phyloP scores from a whole-genome alignment of 2,888 invertebrate species.

The Acleris literana region DNA sequence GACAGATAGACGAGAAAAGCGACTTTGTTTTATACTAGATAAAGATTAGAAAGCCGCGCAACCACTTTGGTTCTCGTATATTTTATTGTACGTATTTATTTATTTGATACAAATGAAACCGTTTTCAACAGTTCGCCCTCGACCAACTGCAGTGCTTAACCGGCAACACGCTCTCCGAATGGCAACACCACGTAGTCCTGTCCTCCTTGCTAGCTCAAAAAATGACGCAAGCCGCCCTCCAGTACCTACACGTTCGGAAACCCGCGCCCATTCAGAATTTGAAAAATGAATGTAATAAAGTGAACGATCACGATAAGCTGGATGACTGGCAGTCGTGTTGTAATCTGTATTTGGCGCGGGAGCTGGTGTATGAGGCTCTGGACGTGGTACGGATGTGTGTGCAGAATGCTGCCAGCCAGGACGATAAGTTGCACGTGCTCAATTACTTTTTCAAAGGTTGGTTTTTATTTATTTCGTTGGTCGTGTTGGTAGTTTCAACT shows the following conservation, averaged over 20 bases:
- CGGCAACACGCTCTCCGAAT: slow-evolving; percentile 83
- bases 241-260: slow-evolving; percentile 86
- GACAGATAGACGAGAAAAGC: too few species aligned
- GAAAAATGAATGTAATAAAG: slow-evolving; percentile 55
- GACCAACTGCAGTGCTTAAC: slow-evolving; percentile 86
- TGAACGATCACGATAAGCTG: slow-evolving; percentile 63
- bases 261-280: slow-evolving; percentile 79
- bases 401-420: slow-evolving; percentile 60
- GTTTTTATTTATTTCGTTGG: slow-evolving; percentile 36
- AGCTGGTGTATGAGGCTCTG: slow-evolving; percentile 86
- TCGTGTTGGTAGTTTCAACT: too few species aligned
- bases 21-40: too few species aligned
- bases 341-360: slow-evolving; percentile 85
- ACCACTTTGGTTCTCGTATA: too few species aligned
- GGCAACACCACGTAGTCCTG: slow-evolving; percentile 89
- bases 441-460: slow-evolving; percentile 86
- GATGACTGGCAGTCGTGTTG: slow-evolving; percentile 82
- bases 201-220: slow-evolving; percentile 86
- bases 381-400: slow-evolving; percentile 85
- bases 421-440: slow-evolving; percentile 76
- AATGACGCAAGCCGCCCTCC: slow-evolving; percentile 87
- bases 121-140: slow-evolving; percentile 82
- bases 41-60: too few species aligned
- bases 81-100: neutral
- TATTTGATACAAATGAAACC: neutral